phyloP scores from a whole-genome alignment of 2,888 invertebrate genomes.

The Globia sparganii region DNA sequence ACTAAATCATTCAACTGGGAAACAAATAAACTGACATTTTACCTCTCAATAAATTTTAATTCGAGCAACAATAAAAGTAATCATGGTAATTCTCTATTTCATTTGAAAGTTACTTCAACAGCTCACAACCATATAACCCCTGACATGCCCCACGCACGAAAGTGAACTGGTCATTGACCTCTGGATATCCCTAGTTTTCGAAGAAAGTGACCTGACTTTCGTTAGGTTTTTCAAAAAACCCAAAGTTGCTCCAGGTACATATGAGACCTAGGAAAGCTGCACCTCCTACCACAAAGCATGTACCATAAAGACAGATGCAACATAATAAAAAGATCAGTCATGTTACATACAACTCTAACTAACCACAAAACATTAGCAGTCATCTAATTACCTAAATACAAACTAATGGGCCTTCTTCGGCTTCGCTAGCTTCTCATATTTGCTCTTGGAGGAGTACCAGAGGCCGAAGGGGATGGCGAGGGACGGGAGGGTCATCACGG shows the following conservation, averaged over 20 bases:
- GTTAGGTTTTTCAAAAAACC: too few species aligned
- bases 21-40: conserved; percentile 18
- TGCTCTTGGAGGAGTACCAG: conserved; percentile 98
- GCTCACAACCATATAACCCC: conserved; percentile 9
- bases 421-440: conserved; percentile 96
- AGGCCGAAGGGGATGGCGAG: conserved; percentile 97
- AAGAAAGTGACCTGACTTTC: too few species aligned
- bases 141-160: too few species aligned
- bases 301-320: not conserved
- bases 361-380: conserved; percentile 76
- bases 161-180: too few species aligned
- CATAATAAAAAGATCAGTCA: conserved; percentile 52
- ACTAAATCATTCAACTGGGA: conserved; percentile 9
- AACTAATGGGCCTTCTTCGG: conserved; percentile 92
- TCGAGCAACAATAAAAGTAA: not conserved
- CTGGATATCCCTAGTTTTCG: too few species aligned
- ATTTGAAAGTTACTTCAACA: not conserved
- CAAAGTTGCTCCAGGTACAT: too few species aligned
- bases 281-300: not conserved
- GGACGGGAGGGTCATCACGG: conserved; percentile 98
- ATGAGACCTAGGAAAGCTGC: not conserved
- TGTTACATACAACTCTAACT: conserved; percentile 25
- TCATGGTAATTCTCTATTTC: conserved; percentile 1
- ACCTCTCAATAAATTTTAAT: not conserved
- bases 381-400: conserved; percentile 67